Conservation (phyloP, 2,113 vertebrate species). For the Pogona vitticeps region DNA sequence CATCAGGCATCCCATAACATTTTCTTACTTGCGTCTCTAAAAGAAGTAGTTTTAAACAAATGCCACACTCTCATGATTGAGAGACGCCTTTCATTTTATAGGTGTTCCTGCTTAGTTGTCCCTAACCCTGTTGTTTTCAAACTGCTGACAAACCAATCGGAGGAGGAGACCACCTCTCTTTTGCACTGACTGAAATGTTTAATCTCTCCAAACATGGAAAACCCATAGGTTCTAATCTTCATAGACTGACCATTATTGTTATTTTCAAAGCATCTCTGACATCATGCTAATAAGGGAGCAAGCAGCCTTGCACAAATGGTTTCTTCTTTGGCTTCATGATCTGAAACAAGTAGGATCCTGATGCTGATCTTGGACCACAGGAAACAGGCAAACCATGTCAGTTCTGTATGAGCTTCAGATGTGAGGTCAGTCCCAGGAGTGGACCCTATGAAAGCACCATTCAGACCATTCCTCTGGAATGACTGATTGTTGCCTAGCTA, state of each 20-base stretch:
- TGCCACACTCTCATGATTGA: background rate
- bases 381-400: no score
- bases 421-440: no score
- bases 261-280: background rate
- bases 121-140: background rate
- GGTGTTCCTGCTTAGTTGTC: no score
- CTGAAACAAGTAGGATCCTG: background rate
- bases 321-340: no score
- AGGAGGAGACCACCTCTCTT: no score
- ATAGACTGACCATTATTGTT: background rate
- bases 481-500: no score
- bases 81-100: no score
- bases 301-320: background rate
- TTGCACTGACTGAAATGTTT: background rate
- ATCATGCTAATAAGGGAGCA: background rate
- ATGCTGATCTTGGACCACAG: background rate
- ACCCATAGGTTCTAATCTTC: background rate
- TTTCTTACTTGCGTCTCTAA: no score
- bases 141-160: background rate
- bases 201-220: background rate
- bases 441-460: no score
- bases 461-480: no score
- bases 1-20: background rate
- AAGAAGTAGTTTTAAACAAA: no score
- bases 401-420: no score